Evolutionary conservation across 2,888 invertebrate genomes (phyloP), one percentile per base, ranked within the genome.

Genomic region (Julus scandinavius): DNA sequence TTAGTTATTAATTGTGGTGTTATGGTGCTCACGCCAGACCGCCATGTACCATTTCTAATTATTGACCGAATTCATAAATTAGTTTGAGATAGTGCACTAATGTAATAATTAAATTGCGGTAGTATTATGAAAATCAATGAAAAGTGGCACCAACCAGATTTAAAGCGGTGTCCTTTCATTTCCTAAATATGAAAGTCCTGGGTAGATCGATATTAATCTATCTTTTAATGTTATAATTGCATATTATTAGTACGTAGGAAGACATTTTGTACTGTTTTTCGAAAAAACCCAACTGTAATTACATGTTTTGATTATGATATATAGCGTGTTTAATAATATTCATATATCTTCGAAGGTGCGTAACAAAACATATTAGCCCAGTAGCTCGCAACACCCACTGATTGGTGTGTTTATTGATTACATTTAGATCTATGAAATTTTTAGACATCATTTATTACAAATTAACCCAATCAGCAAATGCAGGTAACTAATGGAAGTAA

Each of bases 91-190:
- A 58, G n/a, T 6, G 58, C 58, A n/a, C 58, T 58, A 58, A 58
- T 58, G 58, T n/a, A 58, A 58, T 58, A 58, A 58, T 58, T 58
- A 58, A 58, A 58, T 58, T n/a, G 58, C 58, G 58, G 58, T 58
- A 9, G n/a, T n/a, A n/a, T 58, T 58, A 58, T 58, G 17, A 58
- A 58, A 58, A 58, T 58, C 58, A 58, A 58, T 58, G 58, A 58
- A n/a, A 58, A n/a, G n/a, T 5, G 58, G 58, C 58, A 58, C 15
- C 58, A 58, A 58, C 58, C 58, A 58, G 58, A 58, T 58, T n/a
- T 58, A 58, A 58, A 58, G 58, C 58, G 58, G 58, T n/a, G 6
- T 58, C 58, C 58, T 58, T 58, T 58, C n/a, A 58, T 58, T 58
- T 58, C n/a, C 58, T n/a, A 58, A 15, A 58, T 58, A 58, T 58